Evolutionary conservation across 2,113 vertebrate genomes (phyloP).

Genomic region (Acinonyx jubatus): DNA sequence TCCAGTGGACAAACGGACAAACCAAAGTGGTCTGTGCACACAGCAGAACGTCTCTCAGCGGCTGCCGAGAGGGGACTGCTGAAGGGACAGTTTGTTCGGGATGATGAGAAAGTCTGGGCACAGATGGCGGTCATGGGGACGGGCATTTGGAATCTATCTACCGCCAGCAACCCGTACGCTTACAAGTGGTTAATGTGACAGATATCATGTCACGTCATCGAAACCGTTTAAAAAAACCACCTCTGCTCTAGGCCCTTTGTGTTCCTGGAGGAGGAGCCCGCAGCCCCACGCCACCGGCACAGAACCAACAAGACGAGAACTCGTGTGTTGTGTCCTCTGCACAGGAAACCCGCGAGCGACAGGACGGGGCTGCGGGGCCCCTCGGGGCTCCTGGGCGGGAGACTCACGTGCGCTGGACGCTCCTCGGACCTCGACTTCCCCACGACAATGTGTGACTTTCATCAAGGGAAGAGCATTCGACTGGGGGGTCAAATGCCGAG

Average conservation of each 20-base stretch:
- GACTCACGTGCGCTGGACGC: accelerated
- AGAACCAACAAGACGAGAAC: background rate
- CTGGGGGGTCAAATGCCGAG: too few species aligned
- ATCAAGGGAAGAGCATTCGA: background rate
- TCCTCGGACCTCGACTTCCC: background rate
- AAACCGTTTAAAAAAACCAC: background rate
- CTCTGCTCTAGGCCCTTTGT: background rate
- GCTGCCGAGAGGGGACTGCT: background rate
- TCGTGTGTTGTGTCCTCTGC: accelerated
- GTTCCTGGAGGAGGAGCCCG: background rate
- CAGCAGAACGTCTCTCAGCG: accelerated
- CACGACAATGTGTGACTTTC: accelerated
- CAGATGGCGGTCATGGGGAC: background rate
- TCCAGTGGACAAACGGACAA: accelerated
- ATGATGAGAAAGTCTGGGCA: accelerated
- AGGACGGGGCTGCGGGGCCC: accelerated
- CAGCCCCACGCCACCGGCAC: background rate
- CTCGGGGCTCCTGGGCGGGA: background rate
- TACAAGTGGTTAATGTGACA: too few species aligned
- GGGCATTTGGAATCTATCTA: background rate
- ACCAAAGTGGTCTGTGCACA: accelerated
- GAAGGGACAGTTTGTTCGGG: too few species aligned
- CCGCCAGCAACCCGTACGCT: accelerated
- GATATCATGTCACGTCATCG: background rate
- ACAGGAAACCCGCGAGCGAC: accelerated